Base-by-base conservation (phyloP, 2,888 invertebrate species). In the Morpho deidamia region DNA sequence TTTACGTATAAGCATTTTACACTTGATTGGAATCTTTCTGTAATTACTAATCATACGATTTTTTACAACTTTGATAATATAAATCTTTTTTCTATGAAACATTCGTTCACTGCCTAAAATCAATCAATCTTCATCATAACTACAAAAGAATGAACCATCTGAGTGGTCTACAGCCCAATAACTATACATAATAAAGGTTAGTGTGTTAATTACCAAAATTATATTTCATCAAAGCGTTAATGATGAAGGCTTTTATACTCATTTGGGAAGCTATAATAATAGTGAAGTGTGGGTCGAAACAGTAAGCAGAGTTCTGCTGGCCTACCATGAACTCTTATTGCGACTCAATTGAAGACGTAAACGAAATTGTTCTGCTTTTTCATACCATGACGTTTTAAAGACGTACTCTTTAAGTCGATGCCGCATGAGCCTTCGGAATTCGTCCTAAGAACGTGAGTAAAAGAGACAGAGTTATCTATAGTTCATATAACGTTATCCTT, bases 141-240 rank as follows among this genome's bases (percentile, higher is more conserved):
- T 32, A 55, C 46, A 52, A 52, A 52, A 37, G 46, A 46, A 41
- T 35, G 11, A 50, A 42, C 38, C n/a, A 44, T 44, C 23, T 42
- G 35, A 46, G 34, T 42, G 11, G 37, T 43, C 44, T 46, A 11
- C 44, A 47, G 47, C 37, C 51, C 40, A 53, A 54, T 44, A 44
- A 44, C 35, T 46, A 47, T 48, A 12, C 40, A 55, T 51, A 55
- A 51, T 40, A 47, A 44, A 51, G 55, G 51, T 55, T 51, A 51
- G 40, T 40, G 47, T 44, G 55, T 48, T 55, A 55, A 55, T 51
- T 51, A 55, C 51, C 23, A 33, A 51, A 51, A 51, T 51, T 46
- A 40, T 55, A 47, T 51, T 51, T 44, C 47, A 42, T 53, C 42
- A 23, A 40, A 44, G 23, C 35, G 40, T 12, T 51, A 51, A 42